phyloP scores from a whole-genome alignment of 2,888 invertebrate species.

The Smittia sp. region DNA sequence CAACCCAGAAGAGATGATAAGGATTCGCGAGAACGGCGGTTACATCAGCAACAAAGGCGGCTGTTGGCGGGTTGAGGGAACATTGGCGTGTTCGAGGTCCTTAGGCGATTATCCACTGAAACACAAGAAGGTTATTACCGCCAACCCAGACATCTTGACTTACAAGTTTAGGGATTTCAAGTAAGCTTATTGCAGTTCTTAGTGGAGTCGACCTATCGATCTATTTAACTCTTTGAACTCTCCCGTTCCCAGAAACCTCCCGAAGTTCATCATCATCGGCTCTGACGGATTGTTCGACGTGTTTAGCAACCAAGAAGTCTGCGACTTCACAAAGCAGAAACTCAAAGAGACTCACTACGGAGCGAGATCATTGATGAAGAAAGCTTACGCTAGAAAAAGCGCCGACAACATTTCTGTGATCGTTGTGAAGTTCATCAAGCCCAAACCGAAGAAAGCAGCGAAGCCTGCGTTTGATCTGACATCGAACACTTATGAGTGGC shows the following conservation, averaged over 20 bases:
- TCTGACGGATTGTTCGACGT: conserved; percentile 30
- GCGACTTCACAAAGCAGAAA: conserved; percentile 28
- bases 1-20: conserved; percentile 77
- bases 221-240: neutral
- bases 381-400: conserved; percentile 20
- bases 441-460: conserved; percentile 3
- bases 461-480: neutral
- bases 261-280: conserved; percentile 29
- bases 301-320: neutral
- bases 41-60: neutral
- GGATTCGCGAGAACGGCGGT: conserved; percentile 93
- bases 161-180: neutral
- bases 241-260: neutral
- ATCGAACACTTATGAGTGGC: conserved; percentile 13
- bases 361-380: conserved; percentile 15
- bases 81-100: conserved; percentile 92
- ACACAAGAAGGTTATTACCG: conserved; percentile 58
- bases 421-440: conserved; percentile 26
- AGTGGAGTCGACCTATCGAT: too few relatives aligned
- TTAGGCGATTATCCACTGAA: conserved; percentile 97
- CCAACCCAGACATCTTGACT: neutral
- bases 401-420: conserved; percentile 23
- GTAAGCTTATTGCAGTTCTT: neutral
- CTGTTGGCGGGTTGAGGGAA: conserved; percentile 93
- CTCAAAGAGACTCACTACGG: conserved; percentile 22